Conservation (phyloP, 1,140 invertebrate species). For the Cyphomyrmex costatus region DNA sequence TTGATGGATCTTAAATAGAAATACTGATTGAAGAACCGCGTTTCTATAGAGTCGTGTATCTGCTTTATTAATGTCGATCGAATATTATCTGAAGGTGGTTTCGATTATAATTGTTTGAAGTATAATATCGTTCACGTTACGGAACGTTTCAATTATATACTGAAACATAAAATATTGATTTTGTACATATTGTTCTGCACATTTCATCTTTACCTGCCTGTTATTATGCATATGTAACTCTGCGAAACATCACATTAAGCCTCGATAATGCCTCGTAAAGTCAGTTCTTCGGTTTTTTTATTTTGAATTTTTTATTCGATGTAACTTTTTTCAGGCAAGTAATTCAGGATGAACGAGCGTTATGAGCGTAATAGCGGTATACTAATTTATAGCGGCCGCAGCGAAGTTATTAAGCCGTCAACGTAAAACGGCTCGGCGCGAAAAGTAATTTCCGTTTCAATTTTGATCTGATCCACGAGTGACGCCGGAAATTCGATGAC, state of each 20-base stretch:
- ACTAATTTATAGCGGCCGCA: slow-evolving; percentile 42
- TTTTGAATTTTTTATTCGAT: not conserved
- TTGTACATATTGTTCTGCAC: not conserved
- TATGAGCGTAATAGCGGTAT: slow-evolving; percentile 1
- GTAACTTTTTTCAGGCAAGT: not conserved
- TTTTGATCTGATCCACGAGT: slow-evolving; percentile 60
- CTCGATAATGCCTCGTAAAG: not conserved
- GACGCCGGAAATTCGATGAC: slow-evolving; percentile 73
- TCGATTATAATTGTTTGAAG: not conserved
- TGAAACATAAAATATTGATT: not conserved
- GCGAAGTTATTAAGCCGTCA: slow-evolving; percentile 56
- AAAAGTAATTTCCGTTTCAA: slow-evolving; percentile 65
- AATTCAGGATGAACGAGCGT: not conserved
- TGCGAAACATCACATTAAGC: not conserved
- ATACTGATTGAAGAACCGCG: slow-evolving; percentile 12
- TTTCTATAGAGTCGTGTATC: slow-evolving; percentile 5
- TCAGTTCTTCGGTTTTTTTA: not conserved
- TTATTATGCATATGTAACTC: not conserved
- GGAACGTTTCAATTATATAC: not conserved
- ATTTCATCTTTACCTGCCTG: not conserved
- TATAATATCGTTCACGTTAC: not conserved
- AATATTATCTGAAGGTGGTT: not conserved
- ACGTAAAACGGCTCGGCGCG: slow-evolving; percentile 53
- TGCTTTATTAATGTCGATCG: slow-evolving; percentile 10
- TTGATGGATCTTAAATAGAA: slow-evolving; percentile 45